Evolutionary conservation across 1,140 invertebrate species (phyloP), one percentile per base, ranked within the genome.

Genomic region (Pygmarrhopalites habei): DNA sequence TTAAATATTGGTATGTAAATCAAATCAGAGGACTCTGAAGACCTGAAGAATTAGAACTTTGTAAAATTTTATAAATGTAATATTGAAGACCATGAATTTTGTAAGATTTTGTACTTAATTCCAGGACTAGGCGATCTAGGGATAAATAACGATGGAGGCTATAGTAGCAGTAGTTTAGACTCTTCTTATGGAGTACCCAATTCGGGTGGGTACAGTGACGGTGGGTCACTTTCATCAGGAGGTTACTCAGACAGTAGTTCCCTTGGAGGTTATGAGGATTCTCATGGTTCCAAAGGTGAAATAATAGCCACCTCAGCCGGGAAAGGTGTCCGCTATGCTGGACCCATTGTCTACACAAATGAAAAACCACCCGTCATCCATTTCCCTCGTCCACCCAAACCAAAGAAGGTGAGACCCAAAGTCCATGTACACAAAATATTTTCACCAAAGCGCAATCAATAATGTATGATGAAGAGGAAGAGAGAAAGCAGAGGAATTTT

Each of bases 331-430:
- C 72, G 75, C 46, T 78, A 78, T 61, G 75, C 72, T 7, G 76
- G 77, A 15, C 77, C 77, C 0, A 76, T 78, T 32, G 76, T 78
- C 4, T 78, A 78, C 68, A 71, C 73, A 0, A 75, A 74, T 71
- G 74, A 78, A 52, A 75, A 75, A 56, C 77, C 77, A 19, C 77
- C 77, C 19, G 74, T 77, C 5, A 75, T 78, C 25, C 72, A 75
- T 61, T 78, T 78, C 64, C 77, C 77, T 1, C 68, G 71, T 1
- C 76, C 77, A 30, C 75, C 76, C 3, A 44, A 53, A 41, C 29
- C 30, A 4, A 58, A 46, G 44, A 64, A 60, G 55, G 53, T 67
- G 46, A 55, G 29, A 28, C n/a, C n/a, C n/a, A n/a, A n/a, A n/a
- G n/a, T n/a, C n/a, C n/a, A n/a, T 21, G 14, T 19, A 19, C 5